Base-by-base conservation (phyloP, 2,113 vertebrate genomes). In the Tetraodon nigroviridis region DNA sequence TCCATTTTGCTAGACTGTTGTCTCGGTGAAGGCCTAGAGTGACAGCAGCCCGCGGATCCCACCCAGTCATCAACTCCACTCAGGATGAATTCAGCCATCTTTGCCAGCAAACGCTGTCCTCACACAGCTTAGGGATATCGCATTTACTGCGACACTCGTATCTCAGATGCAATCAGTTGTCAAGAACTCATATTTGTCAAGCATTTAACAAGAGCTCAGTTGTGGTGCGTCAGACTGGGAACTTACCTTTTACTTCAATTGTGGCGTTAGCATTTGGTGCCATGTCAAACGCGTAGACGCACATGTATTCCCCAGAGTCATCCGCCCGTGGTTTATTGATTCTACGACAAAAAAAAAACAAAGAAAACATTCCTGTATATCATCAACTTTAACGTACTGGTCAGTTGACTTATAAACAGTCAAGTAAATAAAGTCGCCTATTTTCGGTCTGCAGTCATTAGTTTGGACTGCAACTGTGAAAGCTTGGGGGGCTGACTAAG, bases 241-340 rank as follows among this genome's bases (percentile, higher is more conserved):
- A 58, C 89, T 81, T 94, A 99, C 97, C 95, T 98, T 95, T 97
- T 49, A 99, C 92, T 88, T 98, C 94, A 77, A 98, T 98, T 75
- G 95, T 94, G 58, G 93, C 93, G n/a, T 98, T 99, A 83, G 93
- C 96, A 78, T 92, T 84, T 18, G 95, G 95, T 10, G 93, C 91
- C 71, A 75, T 90, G 56, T 89, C 72, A 77, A 99, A 98, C 69
- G 92, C 90, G 83, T 93, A 99, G 55, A 99, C 94, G 44, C 97
- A 99, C 90, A 95, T 90, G 84, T 99, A 99, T 81, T 97, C 94
- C 27, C 95, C 97, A 6, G 96, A 94, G 79, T 94, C 93, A 1
- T 98, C 96, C 14, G 95, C 91, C 79, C 93, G 91, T 22, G 95
- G 90, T 87, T 96, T 98, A 60, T 2, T 57, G 79, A 99, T 92